Evolutionary conservation across 1,140 invertebrate genomes (phyloP).

Genomic region (Helicoverpa zea): DNA sequence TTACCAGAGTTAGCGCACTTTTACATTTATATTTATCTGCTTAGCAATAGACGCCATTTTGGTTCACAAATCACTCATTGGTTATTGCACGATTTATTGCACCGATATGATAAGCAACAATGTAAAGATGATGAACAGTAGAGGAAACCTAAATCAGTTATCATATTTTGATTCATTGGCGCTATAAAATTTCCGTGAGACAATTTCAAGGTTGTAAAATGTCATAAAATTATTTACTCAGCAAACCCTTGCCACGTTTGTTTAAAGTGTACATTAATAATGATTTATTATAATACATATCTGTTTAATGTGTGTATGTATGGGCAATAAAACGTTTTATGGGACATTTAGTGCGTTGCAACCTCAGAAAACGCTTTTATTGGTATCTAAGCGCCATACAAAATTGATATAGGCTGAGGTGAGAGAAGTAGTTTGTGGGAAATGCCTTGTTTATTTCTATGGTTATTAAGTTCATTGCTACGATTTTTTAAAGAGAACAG

Average conservation of each 20-base stretch:
- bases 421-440: constrained; percentile 54
- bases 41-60: constrained; percentile 16
- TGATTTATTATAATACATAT: constrained; percentile 83
- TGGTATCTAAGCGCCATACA: constrained; percentile 80
- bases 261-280: constrained; percentile 79
- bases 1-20: constrained; percentile 3
- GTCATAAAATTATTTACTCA: constrained; percentile 80
- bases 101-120: constrained; percentile 65
- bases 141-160: constrained; percentile 74
- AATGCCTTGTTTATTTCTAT: constrained; percentile 10
- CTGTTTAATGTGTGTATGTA: constrained; percentile 81
- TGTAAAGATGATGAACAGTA: constrained; percentile 58
- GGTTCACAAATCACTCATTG: constrained; percentile 57
- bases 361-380: constrained; percentile 80
- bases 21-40: constrained; percentile 36
- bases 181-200: constrained; percentile 78
- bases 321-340: constrained; percentile 83
- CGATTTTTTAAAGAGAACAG: constrained; percentile 25
- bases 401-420: constrained; percentile 68
- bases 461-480: constrained; percentile 31
- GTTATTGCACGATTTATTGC: constrained; percentile 56
- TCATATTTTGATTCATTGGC: constrained; percentile 70
- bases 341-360: constrained; percentile 78
- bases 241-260: constrained; percentile 70
- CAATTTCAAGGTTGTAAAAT: constrained; percentile 75